Conservation (phyloP, 2,888 invertebrate genomes). For the Formica aserva region DNA sequence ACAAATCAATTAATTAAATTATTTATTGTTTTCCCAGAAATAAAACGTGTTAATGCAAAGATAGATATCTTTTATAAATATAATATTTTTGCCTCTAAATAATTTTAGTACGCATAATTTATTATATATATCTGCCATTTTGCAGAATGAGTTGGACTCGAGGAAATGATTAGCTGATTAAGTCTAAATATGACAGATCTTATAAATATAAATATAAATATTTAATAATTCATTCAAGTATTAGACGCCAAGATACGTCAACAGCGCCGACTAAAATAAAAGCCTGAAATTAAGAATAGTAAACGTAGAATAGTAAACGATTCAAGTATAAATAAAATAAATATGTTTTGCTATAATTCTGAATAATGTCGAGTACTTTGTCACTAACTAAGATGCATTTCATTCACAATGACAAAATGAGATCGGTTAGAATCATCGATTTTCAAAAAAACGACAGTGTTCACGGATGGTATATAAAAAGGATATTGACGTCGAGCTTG, state of each 20-base stretch:
- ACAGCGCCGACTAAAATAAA: constrained; percentile 28
- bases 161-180: neutral
- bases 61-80: neutral
- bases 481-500: constrained; percentile 75
- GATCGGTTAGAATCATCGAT: constrained; percentile 74
- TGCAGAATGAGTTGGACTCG: neutral
- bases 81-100: neutral
- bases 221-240: neutral
- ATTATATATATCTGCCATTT: neutral
- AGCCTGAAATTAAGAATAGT: too few relatives aligned
- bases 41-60: neutral
- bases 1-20: neutral
- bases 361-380: neutral
- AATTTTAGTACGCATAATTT: neutral
- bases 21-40: neutral
- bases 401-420: constrained; percentile 68
- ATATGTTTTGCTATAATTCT: constrained; percentile 44
- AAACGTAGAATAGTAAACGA: neutral
- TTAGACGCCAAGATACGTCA: neutral
- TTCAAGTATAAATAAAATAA: constrained; percentile 46
- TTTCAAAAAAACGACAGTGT: constrained; percentile 70
- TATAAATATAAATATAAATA: neutral
- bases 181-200: neutral
- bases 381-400: constrained; percentile 41
- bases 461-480: constrained; percentile 75